Evolutionary conservation across 2,888 invertebrate species (phyloP).

Genomic region (Drosophila eohydei): DNA sequence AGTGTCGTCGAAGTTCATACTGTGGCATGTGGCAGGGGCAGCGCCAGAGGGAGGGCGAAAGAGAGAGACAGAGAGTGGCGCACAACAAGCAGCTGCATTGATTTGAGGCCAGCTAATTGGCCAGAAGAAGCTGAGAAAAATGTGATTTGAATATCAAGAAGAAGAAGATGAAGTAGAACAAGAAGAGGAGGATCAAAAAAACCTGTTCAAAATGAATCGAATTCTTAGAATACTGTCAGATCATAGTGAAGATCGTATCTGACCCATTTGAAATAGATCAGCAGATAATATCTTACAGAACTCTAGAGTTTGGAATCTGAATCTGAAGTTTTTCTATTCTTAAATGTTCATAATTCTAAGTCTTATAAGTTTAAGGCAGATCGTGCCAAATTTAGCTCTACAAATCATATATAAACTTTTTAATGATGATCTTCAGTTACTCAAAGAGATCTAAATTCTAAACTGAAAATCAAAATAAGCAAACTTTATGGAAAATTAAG

Average conservation of each 20-base stretch:
- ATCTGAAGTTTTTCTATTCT: not conserved
- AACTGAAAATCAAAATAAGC: not conserved
- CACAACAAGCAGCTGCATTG: conserved; percentile 39
- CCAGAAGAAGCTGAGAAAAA: conserved; percentile 20
- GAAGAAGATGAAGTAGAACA: not conserved
- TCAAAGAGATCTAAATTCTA: not conserved
- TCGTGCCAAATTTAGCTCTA: not conserved
- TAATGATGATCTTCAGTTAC: not conserved
- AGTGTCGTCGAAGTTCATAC: conserved; percentile 53
- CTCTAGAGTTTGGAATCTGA: too few species aligned
- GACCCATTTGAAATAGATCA: not conserved
- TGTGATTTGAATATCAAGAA: conserved; percentile 31
- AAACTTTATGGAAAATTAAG: conserved; percentile 1
- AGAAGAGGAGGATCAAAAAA: not conserved
- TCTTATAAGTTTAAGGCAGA: not conserved
- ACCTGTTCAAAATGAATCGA: conserved; percentile 19
- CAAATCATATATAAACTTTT: not conserved
- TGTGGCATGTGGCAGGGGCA: conserved; percentile 4
- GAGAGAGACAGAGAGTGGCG: not conserved
- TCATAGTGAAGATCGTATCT: not conserved
- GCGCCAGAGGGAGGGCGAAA: not conserved
- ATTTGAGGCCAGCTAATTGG: conserved; percentile 53
- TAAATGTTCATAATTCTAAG: too few species aligned
- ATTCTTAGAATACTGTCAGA: conserved; percentile 10
- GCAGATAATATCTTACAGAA: not conserved